Evolutionary conservation across 2,888 invertebrate species (phyloP).

Genomic region (Griposia aprilina): DNA sequence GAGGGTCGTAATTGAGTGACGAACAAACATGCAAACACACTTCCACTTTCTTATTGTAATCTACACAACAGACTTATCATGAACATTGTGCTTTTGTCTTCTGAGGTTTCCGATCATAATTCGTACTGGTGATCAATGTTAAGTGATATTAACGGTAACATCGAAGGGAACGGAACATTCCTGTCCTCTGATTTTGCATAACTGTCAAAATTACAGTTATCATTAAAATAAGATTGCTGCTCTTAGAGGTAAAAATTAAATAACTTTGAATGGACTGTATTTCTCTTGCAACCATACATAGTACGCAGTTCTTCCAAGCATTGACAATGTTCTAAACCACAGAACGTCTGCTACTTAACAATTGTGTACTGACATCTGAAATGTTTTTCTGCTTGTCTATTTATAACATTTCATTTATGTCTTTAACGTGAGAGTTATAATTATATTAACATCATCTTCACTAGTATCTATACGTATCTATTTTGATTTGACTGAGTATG

Average conservation of each 20-base stretch:
- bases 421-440: background rate
- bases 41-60: slow-evolving; percentile 30
- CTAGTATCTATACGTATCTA: background rate
- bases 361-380: background rate
- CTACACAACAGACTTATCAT: background rate
- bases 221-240: no score
- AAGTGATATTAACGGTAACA: background rate
- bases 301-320: background rate
- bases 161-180: no score
- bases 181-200: no score
- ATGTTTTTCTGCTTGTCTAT: background rate
- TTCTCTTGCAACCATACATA: background rate
- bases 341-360: background rate
- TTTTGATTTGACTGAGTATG: background rate
- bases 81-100: background rate
- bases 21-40: slow-evolving; percentile 25
- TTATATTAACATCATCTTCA: background rate
- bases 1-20: slow-evolving; percentile 17
- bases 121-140: background rate
- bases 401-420: background rate
- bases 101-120: background rate
- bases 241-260: no score
- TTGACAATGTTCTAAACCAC: background rate
- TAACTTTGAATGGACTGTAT: no score
- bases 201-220: no score